Evolutionary conservation across 2,888 invertebrate genomes (phyloP).

Genomic region (Drosophila cyrtoloma): DNA sequence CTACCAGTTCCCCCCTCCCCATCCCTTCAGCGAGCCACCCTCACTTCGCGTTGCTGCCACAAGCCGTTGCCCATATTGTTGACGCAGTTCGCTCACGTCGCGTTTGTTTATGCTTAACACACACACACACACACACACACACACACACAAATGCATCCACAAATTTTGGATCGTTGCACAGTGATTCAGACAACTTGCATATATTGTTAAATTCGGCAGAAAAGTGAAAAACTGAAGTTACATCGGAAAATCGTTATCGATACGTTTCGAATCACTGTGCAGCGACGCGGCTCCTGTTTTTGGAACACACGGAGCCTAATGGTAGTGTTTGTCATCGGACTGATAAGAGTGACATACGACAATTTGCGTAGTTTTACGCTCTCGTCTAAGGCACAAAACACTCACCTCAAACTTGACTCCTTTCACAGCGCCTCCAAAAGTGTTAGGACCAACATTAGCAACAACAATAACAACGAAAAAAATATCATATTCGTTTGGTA

Average conservation of each 20-base stretch:
- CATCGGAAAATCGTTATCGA: background rate
- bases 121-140: slow-evolving; percentile 17
- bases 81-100: slow-evolving; percentile 45
- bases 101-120: slow-evolving; percentile 51
- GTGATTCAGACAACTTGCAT: slow-evolving; percentile 16
- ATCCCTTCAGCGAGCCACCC: slow-evolving; percentile 18
- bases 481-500: slow-evolving; percentile 31
- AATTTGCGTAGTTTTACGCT: slow-evolving; percentile 61
- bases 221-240: background rate
- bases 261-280: slow-evolving; percentile 36
- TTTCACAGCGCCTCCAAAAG: slow-evolving; percentile 10
- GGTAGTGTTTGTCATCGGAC: slow-evolving; percentile 56
- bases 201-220: background rate
- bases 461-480: slow-evolving; percentile 22
- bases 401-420: slow-evolving; percentile 13
- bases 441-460: slow-evolving; percentile 25
- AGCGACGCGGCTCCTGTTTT: background rate
- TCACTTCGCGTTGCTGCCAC: slow-evolving; percentile 38
- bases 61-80: slow-evolving; percentile 43
- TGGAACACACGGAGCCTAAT: slow-evolving; percentile 42
- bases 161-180: slow-evolving; percentile 44
- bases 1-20: slow-evolving; percentile 21
- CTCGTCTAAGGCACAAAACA: slow-evolving; percentile 30
- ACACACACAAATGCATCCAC: slow-evolving; percentile 14
- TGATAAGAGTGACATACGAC: slow-evolving; percentile 59